These are phyloP conservation scores for Odontomyia ornata DNA, from an alignment of 2,888 invertebrate genomes.

Conservation along the genomic window DNA sequence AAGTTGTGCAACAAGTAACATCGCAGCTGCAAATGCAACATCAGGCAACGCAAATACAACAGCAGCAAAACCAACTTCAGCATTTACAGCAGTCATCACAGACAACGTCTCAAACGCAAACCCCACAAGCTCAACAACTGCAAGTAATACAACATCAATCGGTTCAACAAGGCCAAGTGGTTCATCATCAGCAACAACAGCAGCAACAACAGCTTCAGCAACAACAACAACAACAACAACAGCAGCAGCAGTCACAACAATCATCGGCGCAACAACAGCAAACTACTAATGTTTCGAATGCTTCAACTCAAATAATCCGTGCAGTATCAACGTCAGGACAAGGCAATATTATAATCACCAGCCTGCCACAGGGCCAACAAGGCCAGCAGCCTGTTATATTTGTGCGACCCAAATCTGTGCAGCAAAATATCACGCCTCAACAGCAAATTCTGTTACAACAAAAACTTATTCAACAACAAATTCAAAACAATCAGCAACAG, in stretches of 20 bases:
- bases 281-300: slow-evolving; percentile 45
- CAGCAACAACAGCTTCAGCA: background rate
- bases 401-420: slow-evolving; percentile 47
- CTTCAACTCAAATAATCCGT: slow-evolving; percentile 44
- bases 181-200: slow-evolving; percentile 46
- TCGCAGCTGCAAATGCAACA: slow-evolving; percentile 27
- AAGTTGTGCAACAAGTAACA: slow-evolving; percentile 14
- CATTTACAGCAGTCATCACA: background rate
- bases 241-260: slow-evolving; percentile 53
- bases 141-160: background rate
- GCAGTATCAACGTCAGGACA: slow-evolving; percentile 39
- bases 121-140: slow-evolving; percentile 37
- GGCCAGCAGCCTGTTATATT: slow-evolving; percentile 52
- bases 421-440: slow-evolving; percentile 43
- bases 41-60: slow-evolving; percentile 20
- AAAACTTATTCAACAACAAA: slow-evolving; percentile 36
- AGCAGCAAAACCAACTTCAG: background rate
- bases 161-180: background rate
- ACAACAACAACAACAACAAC: slow-evolving; percentile 17
- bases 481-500: slow-evolving; percentile 46
- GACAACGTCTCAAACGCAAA: slow-evolving; percentile 13
- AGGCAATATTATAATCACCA: slow-evolving; percentile 49
- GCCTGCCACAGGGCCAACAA: slow-evolving; percentile 46
- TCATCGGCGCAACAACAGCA: slow-evolving; percentile 54
- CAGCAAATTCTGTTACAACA: slow-evolving; percentile 49